Evolutionary conservation across 2,113 vertebrate genomes (phyloP).

Genomic region (Seriola dumerili): DNA sequence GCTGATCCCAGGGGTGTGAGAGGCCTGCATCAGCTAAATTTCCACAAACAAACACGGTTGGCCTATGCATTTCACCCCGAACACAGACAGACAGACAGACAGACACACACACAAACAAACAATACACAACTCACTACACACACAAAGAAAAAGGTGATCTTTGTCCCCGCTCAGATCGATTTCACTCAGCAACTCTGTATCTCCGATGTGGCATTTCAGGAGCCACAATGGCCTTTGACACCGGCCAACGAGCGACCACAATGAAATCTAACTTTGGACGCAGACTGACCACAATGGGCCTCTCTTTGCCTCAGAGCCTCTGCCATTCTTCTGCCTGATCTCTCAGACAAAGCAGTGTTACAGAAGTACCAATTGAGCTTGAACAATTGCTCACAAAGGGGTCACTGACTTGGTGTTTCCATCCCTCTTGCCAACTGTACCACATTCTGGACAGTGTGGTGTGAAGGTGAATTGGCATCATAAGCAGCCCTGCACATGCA

Average conservation of each 20-base stretch:
- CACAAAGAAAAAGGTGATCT: constrained; percentile 62
- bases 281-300: constrained; percentile 67
- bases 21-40: constrained; percentile 76
- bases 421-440: constrained; percentile 51
- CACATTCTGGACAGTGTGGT: constrained; percentile 14
- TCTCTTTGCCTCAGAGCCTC: constrained; percentile 69
- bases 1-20: constrained; percentile 82
- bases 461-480: constrained; percentile 27
- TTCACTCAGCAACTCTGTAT: constrained; percentile 77
- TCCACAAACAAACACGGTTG: constrained; percentile 73
- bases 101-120: constrained; percentile 38
- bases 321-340: constrained; percentile 79
- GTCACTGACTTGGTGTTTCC: constrained; percentile 69
- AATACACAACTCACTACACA: constrained; percentile 35
- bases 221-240: constrained; percentile 77
- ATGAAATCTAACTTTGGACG: constrained; percentile 51
- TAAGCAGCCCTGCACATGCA: neutral
- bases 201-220: constrained; percentile 50
- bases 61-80: constrained; percentile 30
- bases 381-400: constrained; percentile 79
- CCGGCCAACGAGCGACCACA: constrained; percentile 52
- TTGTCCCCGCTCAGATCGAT: constrained; percentile 70
- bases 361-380: constrained; percentile 78
- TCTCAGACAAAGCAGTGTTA: constrained; percentile 75
- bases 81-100: neutral